A percentile compares a stretch with the other conserved stretches of the same genome.
Conservation (phyloP, 2,113 vertebrate species). For the Paradisaea rubra region DNA sequence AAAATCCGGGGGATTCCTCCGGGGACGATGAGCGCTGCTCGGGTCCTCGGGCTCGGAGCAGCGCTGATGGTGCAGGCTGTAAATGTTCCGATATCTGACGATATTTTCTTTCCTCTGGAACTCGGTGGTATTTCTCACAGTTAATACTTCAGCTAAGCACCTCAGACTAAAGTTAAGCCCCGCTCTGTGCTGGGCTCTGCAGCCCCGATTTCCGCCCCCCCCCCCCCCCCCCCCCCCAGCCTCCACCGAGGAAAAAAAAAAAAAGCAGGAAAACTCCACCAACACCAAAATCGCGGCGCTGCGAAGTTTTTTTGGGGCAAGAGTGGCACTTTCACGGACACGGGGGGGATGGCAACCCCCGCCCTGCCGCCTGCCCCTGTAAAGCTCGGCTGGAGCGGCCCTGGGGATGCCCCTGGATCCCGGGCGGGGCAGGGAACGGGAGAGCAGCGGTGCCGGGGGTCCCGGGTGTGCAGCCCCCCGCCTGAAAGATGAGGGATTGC, state of each 20-base stretch:
- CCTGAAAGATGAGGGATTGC: background rate
- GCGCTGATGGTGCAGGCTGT: background rate
- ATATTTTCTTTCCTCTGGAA: conserved; percentile 28
- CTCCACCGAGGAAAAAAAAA: accelerated
- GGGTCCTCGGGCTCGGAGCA: background rate
- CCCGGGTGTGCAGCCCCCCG: accelerated
- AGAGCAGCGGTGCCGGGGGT: background rate
- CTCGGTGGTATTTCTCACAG: conserved; percentile 12
- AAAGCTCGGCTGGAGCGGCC: background rate
- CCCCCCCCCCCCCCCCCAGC: background rate
- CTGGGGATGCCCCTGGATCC: background rate
- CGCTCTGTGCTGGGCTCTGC: background rate
- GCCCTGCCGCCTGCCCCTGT: background rate
- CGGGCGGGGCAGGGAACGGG: background rate
- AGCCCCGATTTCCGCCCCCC: background rate
- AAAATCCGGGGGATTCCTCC: conserved; percentile 9
- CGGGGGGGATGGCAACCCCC: background rate
- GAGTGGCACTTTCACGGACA: accelerated
- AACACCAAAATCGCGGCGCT: background rate
- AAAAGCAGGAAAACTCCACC: background rate
- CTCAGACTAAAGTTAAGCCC: background rate
- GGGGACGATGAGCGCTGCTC: background rate
- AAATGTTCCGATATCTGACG: background rate
- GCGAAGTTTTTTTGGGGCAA: background rate
- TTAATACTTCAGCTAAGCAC: background rate